Evolutionary conservation across 2,113 vertebrate species (phyloP), one percentile per base, ranked within the genome.

Genomic region (Lepus timidus): DNA sequence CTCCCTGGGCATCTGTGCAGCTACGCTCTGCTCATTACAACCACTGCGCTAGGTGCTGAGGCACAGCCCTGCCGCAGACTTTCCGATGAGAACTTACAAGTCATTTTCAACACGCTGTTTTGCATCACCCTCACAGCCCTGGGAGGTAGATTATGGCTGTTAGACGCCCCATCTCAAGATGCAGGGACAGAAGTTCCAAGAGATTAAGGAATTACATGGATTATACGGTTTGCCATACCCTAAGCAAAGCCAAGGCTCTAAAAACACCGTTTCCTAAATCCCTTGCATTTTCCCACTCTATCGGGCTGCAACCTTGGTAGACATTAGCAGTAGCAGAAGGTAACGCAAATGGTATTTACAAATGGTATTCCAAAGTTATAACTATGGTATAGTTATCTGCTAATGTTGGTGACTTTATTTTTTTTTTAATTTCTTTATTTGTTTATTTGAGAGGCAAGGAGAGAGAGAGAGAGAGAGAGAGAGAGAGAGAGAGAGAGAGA

Each of bases 21-120:
- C 62, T 65, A 3, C 1, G 31, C 27, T 7, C 6, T 1, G 5
- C 25, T 76, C n/a, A 14, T 9, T 71, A 13, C 49, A 0, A 3
- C 9, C 0, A 3, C 9, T 6, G 14, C 6, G 4, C 39, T 31
- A 22, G 29, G 31, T 3, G 27, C 55, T n/a, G 4, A 58, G 25
- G 33, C 36, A 13, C 2, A 49, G 5, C 29, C 19, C 0, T 16
- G 25, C 27, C 29, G 0, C 1, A 3, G 33, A 11, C 17, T 3
- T 20, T 33, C 29, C 33, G 19, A 44, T 8, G 27, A 58, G 1
- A 2, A 22, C n/a, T 27, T 36, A 55, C 9, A 29, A 58, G 13
- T 16, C 9, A n/a, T 75, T 20, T 16, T 22, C 6, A 13, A 17
- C 8, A 27, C 9, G 1, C 33, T 1, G 1, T 3, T 33, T 14